These are phyloP conservation scores for Galeopterus variegatus DNA, from an alignment of 2,113 vertebrate species.

Conservation along the genomic window DNA sequence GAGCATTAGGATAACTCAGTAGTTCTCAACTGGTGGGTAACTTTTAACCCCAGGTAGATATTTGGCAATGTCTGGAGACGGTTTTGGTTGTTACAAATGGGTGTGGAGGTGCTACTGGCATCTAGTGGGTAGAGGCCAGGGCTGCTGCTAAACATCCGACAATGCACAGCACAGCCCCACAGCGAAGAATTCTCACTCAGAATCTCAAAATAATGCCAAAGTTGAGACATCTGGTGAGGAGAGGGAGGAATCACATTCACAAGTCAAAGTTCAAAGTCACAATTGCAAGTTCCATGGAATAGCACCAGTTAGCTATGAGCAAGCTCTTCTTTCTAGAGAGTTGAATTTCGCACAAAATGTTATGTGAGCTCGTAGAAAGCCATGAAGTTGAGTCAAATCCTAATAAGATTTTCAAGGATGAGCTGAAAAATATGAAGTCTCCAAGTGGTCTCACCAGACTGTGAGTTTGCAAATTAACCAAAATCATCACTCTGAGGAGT, in stretches of 20 bases:
- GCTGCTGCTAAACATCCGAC: not conserved
- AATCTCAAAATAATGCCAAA: not conserved
- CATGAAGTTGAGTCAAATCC: accelerated
- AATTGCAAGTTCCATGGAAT: not conserved
- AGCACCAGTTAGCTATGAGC: not conserved
- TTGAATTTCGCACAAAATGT: not conserved
- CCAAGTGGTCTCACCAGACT: not conserved
- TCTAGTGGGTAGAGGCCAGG: not conserved
- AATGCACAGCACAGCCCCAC: not conserved
- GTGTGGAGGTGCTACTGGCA: not conserved
- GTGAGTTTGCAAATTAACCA: not conserved
- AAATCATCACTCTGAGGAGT: accelerated
- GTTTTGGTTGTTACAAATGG: not conserved
- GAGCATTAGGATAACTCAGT: not conserved
- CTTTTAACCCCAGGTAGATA: not conserved
- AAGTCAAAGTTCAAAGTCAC: not conserved
- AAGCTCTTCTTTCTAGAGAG: constrained; percentile 57
- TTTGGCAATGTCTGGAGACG: not conserved
- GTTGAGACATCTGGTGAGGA: not conserved
- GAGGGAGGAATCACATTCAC: not conserved
- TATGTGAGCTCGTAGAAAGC: not conserved
- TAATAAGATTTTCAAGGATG: not conserved
- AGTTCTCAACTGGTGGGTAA: not conserved
- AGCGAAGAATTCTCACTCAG: not conserved
- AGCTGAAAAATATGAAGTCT: constrained; percentile 55